Percentiles rank a stretch among this genome's conserved stretches.
Conservation (phyloP, 2,113 vertebrate genomes). For the Chloroceryle aenea region DNA sequence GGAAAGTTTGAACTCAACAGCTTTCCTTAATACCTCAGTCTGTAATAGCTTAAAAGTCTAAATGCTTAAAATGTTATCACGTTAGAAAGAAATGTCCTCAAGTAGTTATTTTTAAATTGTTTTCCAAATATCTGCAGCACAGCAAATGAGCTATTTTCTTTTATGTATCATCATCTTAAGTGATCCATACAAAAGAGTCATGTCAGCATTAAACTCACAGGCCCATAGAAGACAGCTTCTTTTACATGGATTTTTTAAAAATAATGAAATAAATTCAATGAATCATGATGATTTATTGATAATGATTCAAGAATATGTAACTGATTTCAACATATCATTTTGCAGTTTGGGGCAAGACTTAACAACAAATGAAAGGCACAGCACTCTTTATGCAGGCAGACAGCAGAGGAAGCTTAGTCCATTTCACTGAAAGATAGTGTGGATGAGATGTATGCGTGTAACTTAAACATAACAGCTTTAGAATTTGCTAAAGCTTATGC, state of each 20-base stretch:
- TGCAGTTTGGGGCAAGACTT: background rate
- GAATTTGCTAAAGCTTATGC: conserved; percentile 17
- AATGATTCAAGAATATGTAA: background rate
- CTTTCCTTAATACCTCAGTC: background rate
- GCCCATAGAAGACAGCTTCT: background rate
- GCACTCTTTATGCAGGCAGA: background rate
- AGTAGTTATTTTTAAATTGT: background rate
- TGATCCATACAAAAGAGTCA: background rate
- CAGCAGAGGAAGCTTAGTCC: background rate
- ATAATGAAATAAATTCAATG: too few species aligned
- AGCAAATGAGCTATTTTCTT: background rate
- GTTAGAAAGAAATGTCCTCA: background rate
- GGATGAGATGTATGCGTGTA: background rate
- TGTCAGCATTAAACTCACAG: background rate
- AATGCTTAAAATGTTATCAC: background rate
- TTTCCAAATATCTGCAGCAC: background rate
- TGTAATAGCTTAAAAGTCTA: background rate
- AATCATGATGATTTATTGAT: too few species aligned
- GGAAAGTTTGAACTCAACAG: background rate
- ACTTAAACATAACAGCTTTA: conserved; percentile 9
- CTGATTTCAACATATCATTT: background rate
- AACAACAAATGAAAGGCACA: background rate
- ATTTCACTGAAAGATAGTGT: background rate
- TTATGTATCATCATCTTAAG: background rate
- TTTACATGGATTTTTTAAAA: background rate